Evolutionary conservation across 2,888 invertebrate species (phyloP), one percentile per base, ranked within the genome.

Genomic region (Ganaspis brasiliensis): DNA sequence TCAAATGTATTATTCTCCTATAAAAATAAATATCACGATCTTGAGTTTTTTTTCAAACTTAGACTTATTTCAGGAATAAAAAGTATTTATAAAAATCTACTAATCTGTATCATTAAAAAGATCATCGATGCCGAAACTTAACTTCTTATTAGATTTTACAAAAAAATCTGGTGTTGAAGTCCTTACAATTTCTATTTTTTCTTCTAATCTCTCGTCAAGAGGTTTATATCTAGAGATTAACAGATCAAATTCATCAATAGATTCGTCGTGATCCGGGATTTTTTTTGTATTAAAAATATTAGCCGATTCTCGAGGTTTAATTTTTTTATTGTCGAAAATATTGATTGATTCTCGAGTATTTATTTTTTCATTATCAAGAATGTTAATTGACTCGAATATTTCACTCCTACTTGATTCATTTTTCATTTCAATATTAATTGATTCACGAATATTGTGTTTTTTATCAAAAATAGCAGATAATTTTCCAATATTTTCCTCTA

Each of bases 141-240:
- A 76, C 61, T 73, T 84, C 9, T 79, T 40, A 16, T 52, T 67
- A 37, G 56, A 24, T 26, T 59, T 26, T 2, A n/a, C 2, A 16
- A 72, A 45, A 16, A 45, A 5, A 45, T 71, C 63, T 2, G 26
- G 52, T 10, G 26, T 21, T 14, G 16, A 59, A 10, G 14, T 72
- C 0, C 35, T n/a, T 6, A 26, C 31, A 57, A 5, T 19, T 21
- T 16, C 35, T 52, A 71, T 74, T 14, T 57, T 37, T 6, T 45
- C 40, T 56, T 67, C 24, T 16, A 89, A 35, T 78, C 89, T 85
- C 76, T 87, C 77, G 67, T 77, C 77, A 21, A 91, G 79, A n/a
- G 91, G 90, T 26, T 90, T 81, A 56, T 90, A 90, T 16, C 80
- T 73, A 26, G 85, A 78, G 16, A 85, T 83, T 37, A 89, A 81